Evolutionary conservation across 2,888 invertebrate species (phyloP).

Genomic region (Diplolepis rosae): DNA sequence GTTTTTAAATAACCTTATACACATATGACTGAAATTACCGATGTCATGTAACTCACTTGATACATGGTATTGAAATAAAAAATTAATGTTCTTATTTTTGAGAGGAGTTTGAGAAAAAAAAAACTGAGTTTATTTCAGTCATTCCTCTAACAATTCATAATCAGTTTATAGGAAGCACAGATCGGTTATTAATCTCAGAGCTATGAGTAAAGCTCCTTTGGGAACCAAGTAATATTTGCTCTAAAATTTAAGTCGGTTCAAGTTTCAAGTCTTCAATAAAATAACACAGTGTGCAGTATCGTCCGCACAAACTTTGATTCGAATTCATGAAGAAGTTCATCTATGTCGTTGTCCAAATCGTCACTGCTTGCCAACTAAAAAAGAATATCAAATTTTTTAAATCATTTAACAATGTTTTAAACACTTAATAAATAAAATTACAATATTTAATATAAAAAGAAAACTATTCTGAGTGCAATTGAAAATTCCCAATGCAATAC

Average conservation of each 20-base stretch:
- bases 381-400: conserved; percentile 36
- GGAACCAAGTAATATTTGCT: background rate
- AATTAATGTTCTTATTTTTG: background rate
- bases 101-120: conserved; percentile 23
- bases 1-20: too few relatives aligned
- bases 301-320: conserved; percentile 90
- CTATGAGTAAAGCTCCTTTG: background rate
- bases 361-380: conserved; percentile 88
- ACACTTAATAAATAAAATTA: conserved; percentile 10
- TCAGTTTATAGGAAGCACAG: conserved; percentile 53
- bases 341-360: conserved; percentile 98
- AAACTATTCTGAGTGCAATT: conserved; percentile 12
- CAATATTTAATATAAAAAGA: background rate
- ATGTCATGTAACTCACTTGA: too few relatives aligned
- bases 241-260: background rate
- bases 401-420: background rate
- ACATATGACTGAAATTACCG: too few relatives aligned
- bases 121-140: conserved; percentile 10
- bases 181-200: background rate
- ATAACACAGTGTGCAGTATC: conserved; percentile 94
- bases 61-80: conserved; percentile 1
- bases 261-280: conserved; percentile 81
- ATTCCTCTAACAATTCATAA: conserved; percentile 34
- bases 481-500: conserved; percentile 73
- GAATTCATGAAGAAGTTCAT: conserved; percentile 95